Conservation (phyloP, 2,113 vertebrate genomes). For the Chiloscyllium plagiosum region DNA sequence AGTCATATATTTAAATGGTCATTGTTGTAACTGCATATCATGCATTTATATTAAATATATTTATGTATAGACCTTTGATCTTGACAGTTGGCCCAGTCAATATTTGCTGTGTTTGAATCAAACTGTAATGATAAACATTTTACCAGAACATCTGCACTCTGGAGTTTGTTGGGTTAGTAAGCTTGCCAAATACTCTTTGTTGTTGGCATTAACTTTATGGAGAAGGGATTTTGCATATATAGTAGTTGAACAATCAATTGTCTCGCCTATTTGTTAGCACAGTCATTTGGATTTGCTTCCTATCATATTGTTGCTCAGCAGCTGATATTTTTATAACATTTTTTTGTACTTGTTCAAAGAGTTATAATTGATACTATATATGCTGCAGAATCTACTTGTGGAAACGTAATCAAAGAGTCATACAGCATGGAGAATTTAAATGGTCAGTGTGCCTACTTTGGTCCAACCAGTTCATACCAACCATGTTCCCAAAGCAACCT, state of each 20-base stretch:
- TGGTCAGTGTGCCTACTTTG: too few species aligned
- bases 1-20: neutral
- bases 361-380: too few species aligned
- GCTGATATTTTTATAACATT: neutral
- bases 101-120: neutral
- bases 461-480: too few species aligned
- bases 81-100: neutral
- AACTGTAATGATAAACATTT: neutral
- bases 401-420: too few species aligned
- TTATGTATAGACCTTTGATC: neutral
- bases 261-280: neutral
- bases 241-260: neutral
- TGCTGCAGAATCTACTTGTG: too few species aligned
- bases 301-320: neutral
- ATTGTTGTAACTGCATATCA: neutral
- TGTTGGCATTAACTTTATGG: conserved; percentile 7
- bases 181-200: neutral
- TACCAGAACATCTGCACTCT: neutral
- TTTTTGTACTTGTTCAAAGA: neutral
- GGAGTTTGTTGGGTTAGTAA: neutral
- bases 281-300: neutral
- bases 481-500: too few species aligned
- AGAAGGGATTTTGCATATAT: neutral
- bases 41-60: neutral
- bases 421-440: too few species aligned